Percentiles rank a stretch among this genome's conserved stretches.
Evolutionary conservation across 92 coral and sea anemone genomes (phyloP).

Genomic region (Porites rus): DNA sequence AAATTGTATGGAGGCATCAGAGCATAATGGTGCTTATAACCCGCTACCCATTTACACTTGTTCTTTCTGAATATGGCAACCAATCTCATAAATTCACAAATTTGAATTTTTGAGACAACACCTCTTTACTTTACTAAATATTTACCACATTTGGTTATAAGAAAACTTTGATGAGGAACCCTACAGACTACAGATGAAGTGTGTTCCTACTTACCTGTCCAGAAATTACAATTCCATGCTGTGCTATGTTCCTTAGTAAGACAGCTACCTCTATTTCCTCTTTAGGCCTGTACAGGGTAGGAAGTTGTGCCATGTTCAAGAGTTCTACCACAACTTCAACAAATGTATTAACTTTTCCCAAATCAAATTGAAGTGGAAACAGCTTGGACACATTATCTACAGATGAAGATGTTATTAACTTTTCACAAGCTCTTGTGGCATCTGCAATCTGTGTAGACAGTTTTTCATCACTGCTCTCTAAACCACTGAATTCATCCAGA

Average conservation of each 20-base stretch:
- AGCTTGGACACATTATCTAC: background rate
- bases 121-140: background rate
- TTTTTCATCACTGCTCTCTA: background rate
- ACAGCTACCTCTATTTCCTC: constrained; percentile 76
- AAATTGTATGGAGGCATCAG: too few relatives aligned
- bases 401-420: background rate
- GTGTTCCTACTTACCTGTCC: constrained; percentile 64
- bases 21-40: too few relatives aligned
- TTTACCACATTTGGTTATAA: background rate
- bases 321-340: constrained; percentile 26
- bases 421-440: constrained; percentile 13
- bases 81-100: too few relatives aligned
- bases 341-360: constrained; percentile 5
- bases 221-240: constrained; percentile 58
- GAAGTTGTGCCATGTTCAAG: background rate
- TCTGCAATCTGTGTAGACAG: constrained; percentile 12
- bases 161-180: background rate
- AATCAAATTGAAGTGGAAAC: background rate
- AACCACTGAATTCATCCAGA: constrained; percentile 54
- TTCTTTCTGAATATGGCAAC: too few relatives aligned
- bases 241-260: constrained; percentile 65
- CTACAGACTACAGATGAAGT: background rate
- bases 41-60: too few relatives aligned
- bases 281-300: constrained; percentile 78
- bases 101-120: too few relatives aligned